A percentile compares a stretch with the other conserved stretches of the same genome.
Evolutionary conservation across 53 echinoderm and acorn worm genomes (phyloP).

Genomic region (Paelopatides confundens): DNA sequence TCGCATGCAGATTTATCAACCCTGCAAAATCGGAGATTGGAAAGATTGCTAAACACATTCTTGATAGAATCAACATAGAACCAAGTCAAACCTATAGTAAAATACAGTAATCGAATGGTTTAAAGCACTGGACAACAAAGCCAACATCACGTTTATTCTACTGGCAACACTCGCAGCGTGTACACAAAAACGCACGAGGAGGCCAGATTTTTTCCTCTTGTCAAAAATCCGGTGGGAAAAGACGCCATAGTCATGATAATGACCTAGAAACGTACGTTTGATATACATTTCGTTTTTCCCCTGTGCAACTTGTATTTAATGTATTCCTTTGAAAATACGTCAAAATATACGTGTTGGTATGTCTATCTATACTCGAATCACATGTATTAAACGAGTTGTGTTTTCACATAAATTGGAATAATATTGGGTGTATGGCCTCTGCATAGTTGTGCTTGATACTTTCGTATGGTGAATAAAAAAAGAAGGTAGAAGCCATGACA

Average conservation of each 20-base stretch:
- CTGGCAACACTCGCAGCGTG: conserved; percentile 43
- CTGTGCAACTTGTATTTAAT: background rate
- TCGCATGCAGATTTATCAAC: no score
- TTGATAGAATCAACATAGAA: no score
- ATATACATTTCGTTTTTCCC: background rate
- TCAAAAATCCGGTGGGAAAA: conserved; percentile 4
- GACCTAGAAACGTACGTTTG: conserved; percentile 1
- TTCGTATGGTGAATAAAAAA: no score
- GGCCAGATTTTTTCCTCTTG: conserved; percentile 14
- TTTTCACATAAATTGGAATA: background rate
- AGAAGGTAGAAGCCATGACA: no score
- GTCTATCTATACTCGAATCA: background rate
- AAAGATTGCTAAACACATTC: no score
- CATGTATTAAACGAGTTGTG: background rate
- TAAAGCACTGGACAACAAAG: no score
- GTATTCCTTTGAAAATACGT: background rate
- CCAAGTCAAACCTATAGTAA: no score
- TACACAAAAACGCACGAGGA: conserved; percentile 38
- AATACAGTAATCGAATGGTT: no score
- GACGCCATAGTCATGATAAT: background rate
- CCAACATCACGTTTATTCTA: conserved; percentile 20
- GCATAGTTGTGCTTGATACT: no score
- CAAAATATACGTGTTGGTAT: background rate
- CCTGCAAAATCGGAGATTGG: no score
- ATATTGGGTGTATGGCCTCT: no score